These are phyloP conservation scores for Lipophrys pholis DNA, from an alignment of 2,113 vertebrate species.

Conservation along the genomic window DNA sequence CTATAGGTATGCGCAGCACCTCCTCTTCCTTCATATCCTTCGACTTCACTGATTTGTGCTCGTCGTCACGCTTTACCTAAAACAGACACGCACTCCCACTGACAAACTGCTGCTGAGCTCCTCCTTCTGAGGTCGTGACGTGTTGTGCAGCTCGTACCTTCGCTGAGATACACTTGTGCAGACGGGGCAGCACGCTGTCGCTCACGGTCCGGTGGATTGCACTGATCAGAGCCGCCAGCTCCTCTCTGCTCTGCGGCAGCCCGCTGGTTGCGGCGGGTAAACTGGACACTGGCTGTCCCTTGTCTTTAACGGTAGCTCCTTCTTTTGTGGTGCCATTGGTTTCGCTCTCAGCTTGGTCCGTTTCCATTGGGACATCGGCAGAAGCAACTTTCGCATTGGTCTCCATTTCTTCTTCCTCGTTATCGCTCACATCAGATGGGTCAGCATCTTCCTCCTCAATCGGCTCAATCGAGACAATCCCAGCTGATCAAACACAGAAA, in stretches of 20 bases:
- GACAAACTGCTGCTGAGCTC: no score
- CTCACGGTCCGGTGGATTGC: constrained; percentile 89
- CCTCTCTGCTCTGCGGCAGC: constrained; percentile 88
- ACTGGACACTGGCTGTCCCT: constrained; percentile 7
- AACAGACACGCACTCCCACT: background rate
- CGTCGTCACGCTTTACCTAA: constrained; percentile 92
- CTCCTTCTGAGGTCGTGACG: background rate
- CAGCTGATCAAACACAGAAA: constrained; percentile 19
- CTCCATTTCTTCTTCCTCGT: constrained; percentile 76
- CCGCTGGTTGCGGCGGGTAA: constrained; percentile 64
- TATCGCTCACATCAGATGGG: constrained; percentile 67
- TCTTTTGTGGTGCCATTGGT: constrained; percentile 3
- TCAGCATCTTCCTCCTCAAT: constrained; percentile 14
- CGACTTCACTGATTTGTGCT: constrained; percentile 93
- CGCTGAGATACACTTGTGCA: constrained; percentile 92
- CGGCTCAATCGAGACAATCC: constrained; percentile 24
- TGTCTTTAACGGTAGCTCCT: background rate
- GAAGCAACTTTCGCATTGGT: background rate
- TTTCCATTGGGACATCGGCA: constrained; percentile 71
- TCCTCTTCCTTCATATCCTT: constrained; percentile 93
- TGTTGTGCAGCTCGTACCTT: constrained; percentile 81
- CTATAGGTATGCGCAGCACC: constrained; percentile 91
- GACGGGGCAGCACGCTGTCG: constrained; percentile 88
- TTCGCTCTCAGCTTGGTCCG: constrained; percentile 43
- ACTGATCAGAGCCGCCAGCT: constrained; percentile 86